These are phyloP conservation scores for Eulithis prunata DNA, from an alignment of 2,888 invertebrate genomes.

Conservation along the genomic window DNA sequence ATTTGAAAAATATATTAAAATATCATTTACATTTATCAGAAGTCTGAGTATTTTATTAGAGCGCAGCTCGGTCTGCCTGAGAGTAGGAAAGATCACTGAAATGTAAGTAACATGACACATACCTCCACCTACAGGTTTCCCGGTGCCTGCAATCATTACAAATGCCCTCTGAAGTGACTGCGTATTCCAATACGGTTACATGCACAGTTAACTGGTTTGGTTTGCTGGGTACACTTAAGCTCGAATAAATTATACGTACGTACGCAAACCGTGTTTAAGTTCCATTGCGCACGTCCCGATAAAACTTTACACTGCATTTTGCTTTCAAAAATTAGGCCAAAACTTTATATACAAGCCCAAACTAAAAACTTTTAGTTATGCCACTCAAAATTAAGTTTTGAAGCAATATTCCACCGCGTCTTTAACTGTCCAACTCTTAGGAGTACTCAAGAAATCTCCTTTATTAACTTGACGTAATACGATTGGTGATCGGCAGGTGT, in stretches of 20 bases:
- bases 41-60: too few species aligned
- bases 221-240: not conserved
- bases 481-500: constrained; percentile 26
- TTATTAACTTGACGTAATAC: constrained; percentile 26
- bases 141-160: not conserved
- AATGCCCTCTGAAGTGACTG: constrained; percentile 1
- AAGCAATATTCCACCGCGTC: constrained; percentile 30
- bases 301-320: too few species aligned
- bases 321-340: too few species aligned
- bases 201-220: constrained; percentile 1
- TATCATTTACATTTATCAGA: too few species aligned
- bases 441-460: constrained; percentile 21
- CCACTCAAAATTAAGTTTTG: constrained; percentile 13
- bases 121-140: not conserved
- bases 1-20: too few species aligned
- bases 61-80: too few species aligned
- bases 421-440: constrained; percentile 46
- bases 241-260: too few species aligned
- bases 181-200: not conserved
- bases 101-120: not conserved
- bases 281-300: too few species aligned
- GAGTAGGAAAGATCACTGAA: not conserved
- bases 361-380: not conserved
- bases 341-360: too few species aligned
- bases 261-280: too few species aligned